Evolutionary conservation across 2,888 invertebrate genomes (phyloP), one percentile per base, ranked within the genome.

Genomic region (Spicauda simplicius): DNA sequence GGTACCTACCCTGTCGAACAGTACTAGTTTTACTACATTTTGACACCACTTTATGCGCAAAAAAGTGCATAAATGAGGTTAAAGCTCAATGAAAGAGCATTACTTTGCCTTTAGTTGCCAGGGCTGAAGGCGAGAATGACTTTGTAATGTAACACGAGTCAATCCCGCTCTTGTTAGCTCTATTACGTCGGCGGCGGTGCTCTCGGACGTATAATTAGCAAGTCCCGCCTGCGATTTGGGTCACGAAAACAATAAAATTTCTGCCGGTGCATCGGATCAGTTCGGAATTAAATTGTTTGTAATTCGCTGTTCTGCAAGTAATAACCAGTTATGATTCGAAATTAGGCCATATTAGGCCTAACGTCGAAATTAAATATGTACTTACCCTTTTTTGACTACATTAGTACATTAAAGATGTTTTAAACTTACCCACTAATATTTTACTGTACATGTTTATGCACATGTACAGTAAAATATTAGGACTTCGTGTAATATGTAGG

Each of bases 181-280:
- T 63, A 64, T 58, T 41, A 64, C 25, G 53, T 41, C 20, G 59
- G 59, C 25, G 25, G 58, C 53, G 58, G n/a, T 54, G 53, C 20
- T 53, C 65, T 65, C 59, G 16, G 65, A 30, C 53, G 25, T 59
- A 65, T 65, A 65, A 65, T 65, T 65, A 65, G 59, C 65, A 45
- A 64, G 41, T n/a, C 41, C 41, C 45, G 64, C 52, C 37, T 11
- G 57, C 58, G n/a, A 64, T 64, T 37, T 30, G 58, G 64, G 64
- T 64, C 64, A 64, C 57, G 52, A 52, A 33, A 58, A 56, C 57
- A 58, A 58, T 56, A 50, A 41, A 58, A 64, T 58, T 58, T 64
- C 33, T 37, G 41, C 25, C 30, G 30, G 52, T 37, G 52, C 37
- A 58, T 37, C 16, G 48, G 20, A 64, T 52, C 64, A 41, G 8